Evolutionary conservation across 1,140 invertebrate genomes (phyloP).

Genomic region (Campoletis sonorensis): DNA sequence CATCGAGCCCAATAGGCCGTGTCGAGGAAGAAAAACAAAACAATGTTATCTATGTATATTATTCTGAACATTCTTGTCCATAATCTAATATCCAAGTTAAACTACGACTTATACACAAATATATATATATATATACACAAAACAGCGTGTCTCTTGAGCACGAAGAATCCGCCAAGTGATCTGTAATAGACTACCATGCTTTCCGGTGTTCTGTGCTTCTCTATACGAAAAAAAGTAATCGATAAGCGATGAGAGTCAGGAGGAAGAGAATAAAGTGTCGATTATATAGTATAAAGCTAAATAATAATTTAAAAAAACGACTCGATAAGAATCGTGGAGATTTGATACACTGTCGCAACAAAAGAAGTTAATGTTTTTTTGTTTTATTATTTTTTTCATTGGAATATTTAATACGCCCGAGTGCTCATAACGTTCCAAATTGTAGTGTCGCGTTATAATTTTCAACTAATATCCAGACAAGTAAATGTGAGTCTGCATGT

Average conservation of each 20-base stretch:
- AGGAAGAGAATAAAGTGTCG: background rate
- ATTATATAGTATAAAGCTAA: background rate
- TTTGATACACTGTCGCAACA: conserved; percentile 2
- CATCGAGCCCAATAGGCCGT: conserved; percentile 3
- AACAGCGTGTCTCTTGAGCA: conserved; percentile 31
- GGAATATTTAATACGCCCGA: no score
- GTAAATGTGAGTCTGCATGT: background rate
- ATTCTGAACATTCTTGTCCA: conserved; percentile 44
- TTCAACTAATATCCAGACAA: background rate
- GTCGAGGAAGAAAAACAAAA: background rate
- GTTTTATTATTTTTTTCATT: no score
- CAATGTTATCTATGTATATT: conserved; percentile 41
- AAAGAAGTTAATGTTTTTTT: background rate
- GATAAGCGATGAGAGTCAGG: background rate
- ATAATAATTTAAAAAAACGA: background rate
- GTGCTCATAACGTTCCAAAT: no score
- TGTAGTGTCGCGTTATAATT: no score
- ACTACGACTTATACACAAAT: no score
- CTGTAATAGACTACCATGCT: conserved; percentile 30
- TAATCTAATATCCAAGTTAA: conserved; percentile 37
- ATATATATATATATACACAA: background rate
- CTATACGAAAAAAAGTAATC: background rate
- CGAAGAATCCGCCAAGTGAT: conserved; percentile 29
- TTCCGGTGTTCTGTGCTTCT: conserved; percentile 38
- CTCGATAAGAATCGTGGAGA: conserved; percentile 10